These are phyloP conservation scores for Chaetops frenatus DNA, from an alignment of 2,113 vertebrate species.

Conservation along the genomic window DNA sequence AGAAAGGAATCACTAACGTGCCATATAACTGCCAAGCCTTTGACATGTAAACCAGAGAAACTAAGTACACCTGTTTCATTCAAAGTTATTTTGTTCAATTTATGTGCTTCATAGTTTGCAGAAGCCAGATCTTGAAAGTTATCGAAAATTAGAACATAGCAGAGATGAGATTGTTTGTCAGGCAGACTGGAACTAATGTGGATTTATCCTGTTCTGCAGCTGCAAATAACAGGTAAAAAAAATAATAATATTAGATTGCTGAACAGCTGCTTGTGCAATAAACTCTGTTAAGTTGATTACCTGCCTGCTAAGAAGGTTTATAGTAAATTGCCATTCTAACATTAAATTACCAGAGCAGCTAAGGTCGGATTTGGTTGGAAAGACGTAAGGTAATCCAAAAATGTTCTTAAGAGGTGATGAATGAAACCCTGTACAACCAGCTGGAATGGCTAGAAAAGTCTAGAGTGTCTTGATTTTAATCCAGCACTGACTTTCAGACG, in stretches of 20 bases:
- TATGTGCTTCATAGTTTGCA: neutral
- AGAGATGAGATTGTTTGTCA: constrained; percentile 37
- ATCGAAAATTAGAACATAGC: neutral
- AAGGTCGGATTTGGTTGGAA: constrained; percentile 26
- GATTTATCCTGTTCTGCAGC: constrained; percentile 49
- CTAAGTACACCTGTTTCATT: neutral
- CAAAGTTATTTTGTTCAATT: neutral
- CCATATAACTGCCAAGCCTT: neutral
- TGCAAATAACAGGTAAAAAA: constrained; percentile 52
- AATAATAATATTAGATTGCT: constrained; percentile 46
- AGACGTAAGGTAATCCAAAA: constrained; percentile 10
- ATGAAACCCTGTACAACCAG: neutral
- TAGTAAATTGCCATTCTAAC: constrained; percentile 45
- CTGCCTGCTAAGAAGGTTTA: constrained; percentile 60
- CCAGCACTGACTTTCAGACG: neutral
- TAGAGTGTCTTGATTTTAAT: neutral
- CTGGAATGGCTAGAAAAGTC: neutral
- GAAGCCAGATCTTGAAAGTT: constrained; percentile 9
- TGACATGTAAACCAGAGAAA: neutral
- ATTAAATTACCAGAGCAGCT: constrained; percentile 43
- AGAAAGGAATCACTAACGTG: neutral
- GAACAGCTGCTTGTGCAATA: constrained; percentile 59
- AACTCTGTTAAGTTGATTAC: constrained; percentile 60
- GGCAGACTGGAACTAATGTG: constrained; percentile 20
- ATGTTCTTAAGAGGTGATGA: neutral